Conservation (phyloP, 2,797 vertebrate genomes). For the Eleutherodactylus coqui region DNA sequence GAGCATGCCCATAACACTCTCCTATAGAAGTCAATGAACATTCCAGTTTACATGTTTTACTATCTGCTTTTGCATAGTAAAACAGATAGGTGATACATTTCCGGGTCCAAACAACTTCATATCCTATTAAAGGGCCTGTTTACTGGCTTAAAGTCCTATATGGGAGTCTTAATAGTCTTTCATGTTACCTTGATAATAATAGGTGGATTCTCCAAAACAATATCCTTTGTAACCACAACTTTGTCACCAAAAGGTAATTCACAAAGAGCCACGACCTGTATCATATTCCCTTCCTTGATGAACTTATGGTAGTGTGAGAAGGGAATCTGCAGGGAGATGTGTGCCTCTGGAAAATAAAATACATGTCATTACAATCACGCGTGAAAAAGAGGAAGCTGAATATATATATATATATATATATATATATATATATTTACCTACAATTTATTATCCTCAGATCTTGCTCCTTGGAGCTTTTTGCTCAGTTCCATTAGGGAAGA, state of each 20-base stretch:
- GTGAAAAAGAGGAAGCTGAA: not conserved
- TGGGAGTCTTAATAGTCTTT: not conserved
- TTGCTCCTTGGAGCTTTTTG: too few species aligned
- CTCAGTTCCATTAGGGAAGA: too few species aligned
- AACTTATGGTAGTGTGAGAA: conserved; percentile 73
- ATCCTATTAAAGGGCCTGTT: not conserved
- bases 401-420: too few species aligned
- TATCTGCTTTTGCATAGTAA: too few species aligned
- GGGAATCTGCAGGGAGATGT: conserved; percentile 72
- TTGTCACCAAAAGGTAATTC: conserved; percentile 68
- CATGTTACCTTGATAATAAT: conserved; percentile 74
- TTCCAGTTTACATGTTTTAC: too few species aligned
- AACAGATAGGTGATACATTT: too few species aligned
- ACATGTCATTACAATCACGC: not conserved
- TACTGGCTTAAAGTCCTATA: not conserved
- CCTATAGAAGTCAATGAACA: too few species aligned
- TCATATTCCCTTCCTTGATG: conserved; percentile 76
- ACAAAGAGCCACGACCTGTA: conserved; percentile 77
- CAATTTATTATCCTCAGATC: too few species aligned
- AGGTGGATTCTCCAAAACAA: conserved; percentile 75
- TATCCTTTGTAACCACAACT: conserved; percentile 71
- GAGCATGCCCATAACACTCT: too few species aligned
- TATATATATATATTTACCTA: too few species aligned
- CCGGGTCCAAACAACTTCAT: not conserved
- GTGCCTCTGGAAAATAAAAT: conserved; percentile 69